phyloP scores from a whole-genome alignment of 2,888 invertebrate species.

The Drosophila meridiana region DNA sequence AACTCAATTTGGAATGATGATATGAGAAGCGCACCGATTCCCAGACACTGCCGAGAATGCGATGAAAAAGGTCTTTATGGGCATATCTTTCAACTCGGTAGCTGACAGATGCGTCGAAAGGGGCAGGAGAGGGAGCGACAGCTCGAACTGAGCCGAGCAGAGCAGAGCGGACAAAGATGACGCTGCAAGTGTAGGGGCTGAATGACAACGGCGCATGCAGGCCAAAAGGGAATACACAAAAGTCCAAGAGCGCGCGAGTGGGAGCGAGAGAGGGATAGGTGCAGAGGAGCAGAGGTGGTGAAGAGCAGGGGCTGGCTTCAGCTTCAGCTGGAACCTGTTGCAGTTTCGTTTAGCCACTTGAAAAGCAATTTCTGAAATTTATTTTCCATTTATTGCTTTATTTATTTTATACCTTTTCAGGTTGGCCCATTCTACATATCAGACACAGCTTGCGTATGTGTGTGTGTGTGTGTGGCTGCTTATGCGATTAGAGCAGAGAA shows the following conservation, averaged over 20 bases:
- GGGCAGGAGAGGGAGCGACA: neutral
- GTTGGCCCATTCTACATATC: constrained; percentile 49
- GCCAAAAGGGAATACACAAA: constrained; percentile 19
- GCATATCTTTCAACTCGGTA: constrained; percentile 47
- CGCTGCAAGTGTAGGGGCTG: constrained; percentile 45
- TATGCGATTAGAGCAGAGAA: constrained; percentile 68
- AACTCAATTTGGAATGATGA: constrained; percentile 21
- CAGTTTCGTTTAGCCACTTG: constrained; percentile 68
- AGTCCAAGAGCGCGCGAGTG: neutral
- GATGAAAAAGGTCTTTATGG: constrained; percentile 37
- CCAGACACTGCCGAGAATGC: constrained; percentile 11
- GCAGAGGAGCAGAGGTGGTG: neutral
- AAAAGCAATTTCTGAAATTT: constrained; percentile 74
- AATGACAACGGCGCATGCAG: constrained; percentile 11
- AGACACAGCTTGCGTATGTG: neutral
- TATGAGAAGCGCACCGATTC: constrained; percentile 12
- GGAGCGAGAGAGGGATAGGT: neutral
- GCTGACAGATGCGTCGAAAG: constrained; percentile 28
- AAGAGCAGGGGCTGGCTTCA: neutral
- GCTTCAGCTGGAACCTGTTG: constrained; percentile 45
- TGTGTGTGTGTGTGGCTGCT: constrained; percentile 55
- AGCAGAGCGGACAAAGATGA: constrained; percentile 51
- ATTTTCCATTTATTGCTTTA: constrained; percentile 78
- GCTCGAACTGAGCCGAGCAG: constrained; percentile 21
- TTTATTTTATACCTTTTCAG: constrained; percentile 62